phyloP scores from a whole-genome alignment of 1,140 invertebrate species.

The Nautilus pompilius region DNA sequence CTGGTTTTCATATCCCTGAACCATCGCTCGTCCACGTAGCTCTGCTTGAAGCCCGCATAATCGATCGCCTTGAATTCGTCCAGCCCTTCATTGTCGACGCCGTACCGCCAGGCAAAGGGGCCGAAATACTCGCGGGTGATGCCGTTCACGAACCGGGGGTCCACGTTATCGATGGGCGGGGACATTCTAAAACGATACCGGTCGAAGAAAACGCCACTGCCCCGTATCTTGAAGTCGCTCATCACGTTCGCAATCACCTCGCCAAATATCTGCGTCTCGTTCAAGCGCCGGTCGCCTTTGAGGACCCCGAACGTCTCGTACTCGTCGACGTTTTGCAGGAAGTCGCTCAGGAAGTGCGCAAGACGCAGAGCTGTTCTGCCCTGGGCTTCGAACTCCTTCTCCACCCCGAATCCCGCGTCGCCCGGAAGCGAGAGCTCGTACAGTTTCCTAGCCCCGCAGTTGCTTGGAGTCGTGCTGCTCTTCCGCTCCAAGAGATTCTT shows the following conservation, averaged over 20 bases:
- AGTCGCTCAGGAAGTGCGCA: slow-evolving; percentile 92
- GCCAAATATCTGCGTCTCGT: slow-evolving; percentile 53
- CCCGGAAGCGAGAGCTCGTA: slow-evolving; percentile 46
- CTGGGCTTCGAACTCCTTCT: slow-evolving; percentile 53
- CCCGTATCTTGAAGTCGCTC: slow-evolving; percentile 81
- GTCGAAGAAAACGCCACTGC: slow-evolving; percentile 91
- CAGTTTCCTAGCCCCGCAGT: slow-evolving; percentile 28
- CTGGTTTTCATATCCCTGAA: slow-evolving; percentile 82
- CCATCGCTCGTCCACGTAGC: slow-evolving; percentile 81
- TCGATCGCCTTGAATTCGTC: slow-evolving; percentile 55
- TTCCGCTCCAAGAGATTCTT: slow-evolving; percentile 35
- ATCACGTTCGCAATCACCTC: slow-evolving; percentile 81
- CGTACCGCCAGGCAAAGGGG: slow-evolving; percentile 82
- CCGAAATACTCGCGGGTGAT: slow-evolving; percentile 68
- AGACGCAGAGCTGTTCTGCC: slow-evolving; percentile 91
- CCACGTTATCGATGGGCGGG: slow-evolving; percentile 64
- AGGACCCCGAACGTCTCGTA: slow-evolving; percentile 88
- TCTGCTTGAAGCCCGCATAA: slow-evolving; percentile 57
- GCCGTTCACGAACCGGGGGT: slow-evolving; percentile 60
- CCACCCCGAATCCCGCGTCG: slow-evolving; percentile 73
- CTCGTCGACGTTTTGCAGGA: slow-evolving; percentile 89
- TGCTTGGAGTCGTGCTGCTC: slow-evolving; percentile 27
- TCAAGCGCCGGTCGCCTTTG: slow-evolving; percentile 43
- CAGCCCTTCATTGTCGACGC: slow-evolving; percentile 74
- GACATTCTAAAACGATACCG: slow-evolving; percentile 80